Percentiles rank a stretch among this genome's conserved stretches.
phyloP scores from a whole-genome alignment of 2,888 invertebrate genomes.

The Leptarthrus brevirostris region DNA sequence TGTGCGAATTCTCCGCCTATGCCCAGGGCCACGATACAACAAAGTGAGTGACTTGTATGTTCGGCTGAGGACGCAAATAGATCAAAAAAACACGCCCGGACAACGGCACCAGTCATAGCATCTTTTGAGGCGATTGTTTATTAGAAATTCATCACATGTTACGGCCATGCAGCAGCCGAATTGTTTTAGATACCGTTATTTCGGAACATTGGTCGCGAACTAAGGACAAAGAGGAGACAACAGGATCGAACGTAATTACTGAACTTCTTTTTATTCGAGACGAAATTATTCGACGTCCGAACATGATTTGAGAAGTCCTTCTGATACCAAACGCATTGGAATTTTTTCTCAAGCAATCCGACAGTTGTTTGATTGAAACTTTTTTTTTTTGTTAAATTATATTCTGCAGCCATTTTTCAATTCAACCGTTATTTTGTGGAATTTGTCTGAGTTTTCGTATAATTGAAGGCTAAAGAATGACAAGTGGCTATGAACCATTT shows the following conservation, averaged over 20 bases:
- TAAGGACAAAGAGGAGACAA: constrained; percentile 52
- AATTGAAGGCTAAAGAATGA: no score
- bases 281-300: constrained; percentile 9
- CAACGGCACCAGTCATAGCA: constrained; percentile 36
- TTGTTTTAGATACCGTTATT: constrained; percentile 47
- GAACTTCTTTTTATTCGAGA: constrained; percentile 20
- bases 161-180: constrained; percentile 32
- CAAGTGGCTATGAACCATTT: no score
- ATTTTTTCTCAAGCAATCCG: not conserved
- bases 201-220: constrained; percentile 19
- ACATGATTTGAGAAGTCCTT: not conserved
- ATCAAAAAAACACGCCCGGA: constrained; percentile 22
- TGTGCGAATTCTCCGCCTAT: constrained; percentile 37
- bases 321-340: not conserved
- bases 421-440: no score
- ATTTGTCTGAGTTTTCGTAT: no score
- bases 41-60: constrained; percentile 27
- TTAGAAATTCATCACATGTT: constrained; percentile 51
- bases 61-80: constrained; percentile 28
- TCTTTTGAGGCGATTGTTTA: constrained; percentile 37
- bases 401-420: no score
- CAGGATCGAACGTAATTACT: constrained; percentile 46
- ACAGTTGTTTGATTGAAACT: no score
- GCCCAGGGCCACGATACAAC: no score
- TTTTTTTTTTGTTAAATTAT: no score